Percentiles rank a stretch among this genome's conserved stretches.
These are phyloP conservation scores for Apantesis nais DNA, from an alignment of 2,888 invertebrate species.

Conservation along the genomic window DNA sequence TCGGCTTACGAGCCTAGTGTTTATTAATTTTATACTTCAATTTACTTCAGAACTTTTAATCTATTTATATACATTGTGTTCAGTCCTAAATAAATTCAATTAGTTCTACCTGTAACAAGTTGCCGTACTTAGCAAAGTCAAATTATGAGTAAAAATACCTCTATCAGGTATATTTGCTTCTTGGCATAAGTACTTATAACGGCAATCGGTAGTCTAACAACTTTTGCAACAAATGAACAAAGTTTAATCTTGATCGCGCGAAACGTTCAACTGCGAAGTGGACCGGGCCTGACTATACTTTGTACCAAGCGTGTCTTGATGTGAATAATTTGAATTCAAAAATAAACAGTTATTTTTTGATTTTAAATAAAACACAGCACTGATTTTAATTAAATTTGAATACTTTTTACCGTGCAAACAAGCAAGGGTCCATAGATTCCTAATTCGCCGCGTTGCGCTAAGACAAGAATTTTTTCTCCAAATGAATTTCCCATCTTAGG, in stretches of 20 bases:
- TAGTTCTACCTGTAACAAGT: not conserved
- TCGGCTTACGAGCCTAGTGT: no score
- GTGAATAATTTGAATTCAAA: not conserved
- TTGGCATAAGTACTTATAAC: not conserved
- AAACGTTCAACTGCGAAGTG: not conserved
- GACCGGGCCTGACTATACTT: not conserved
- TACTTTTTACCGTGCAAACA: constrained; percentile 57
- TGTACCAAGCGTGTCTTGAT: not conserved
- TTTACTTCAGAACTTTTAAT: not conserved
- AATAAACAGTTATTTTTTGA: not conserved
- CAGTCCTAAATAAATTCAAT: not conserved
- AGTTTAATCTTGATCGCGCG: not conserved
- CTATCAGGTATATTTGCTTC: not conserved
- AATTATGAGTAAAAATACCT: not conserved
- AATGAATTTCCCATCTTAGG: constrained; percentile 83
- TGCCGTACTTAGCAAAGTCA: not conserved
- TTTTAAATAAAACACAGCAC: constrained; percentile 28
- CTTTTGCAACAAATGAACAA: constrained; percentile 1
- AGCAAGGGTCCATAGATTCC: constrained; percentile 56
- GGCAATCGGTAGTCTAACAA: not conserved
- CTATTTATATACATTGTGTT: not conserved
- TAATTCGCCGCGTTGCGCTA: constrained; percentile 70
- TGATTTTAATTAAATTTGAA: constrained; percentile 51
- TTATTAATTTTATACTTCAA: not conserved
- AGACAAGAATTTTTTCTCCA: constrained; percentile 77